Percentiles rank a stretch among this genome's conserved stretches.
phyloP scores from a whole-genome alignment of 2,797 vertebrate genomes.

The Carapus acus region DNA sequence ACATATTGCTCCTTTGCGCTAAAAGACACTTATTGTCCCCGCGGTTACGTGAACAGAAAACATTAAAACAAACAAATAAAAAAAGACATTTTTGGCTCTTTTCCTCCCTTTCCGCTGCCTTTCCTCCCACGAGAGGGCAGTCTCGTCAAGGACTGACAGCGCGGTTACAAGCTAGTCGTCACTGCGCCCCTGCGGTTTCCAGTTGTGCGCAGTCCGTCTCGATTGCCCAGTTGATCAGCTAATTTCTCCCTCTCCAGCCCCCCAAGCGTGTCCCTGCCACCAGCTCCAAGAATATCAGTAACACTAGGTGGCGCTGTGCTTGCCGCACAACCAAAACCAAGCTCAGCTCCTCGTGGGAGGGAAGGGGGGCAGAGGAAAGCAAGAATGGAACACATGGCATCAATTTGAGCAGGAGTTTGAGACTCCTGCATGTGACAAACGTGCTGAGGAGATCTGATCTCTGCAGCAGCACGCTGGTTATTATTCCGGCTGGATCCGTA shows the following conservation, averaged over 20 bases:
- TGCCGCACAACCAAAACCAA: no score
- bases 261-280: slow-evolving; percentile 20
- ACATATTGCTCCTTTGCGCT: no score
- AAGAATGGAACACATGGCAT: slow-evolving; percentile 61
- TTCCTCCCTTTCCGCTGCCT: slow-evolving; percentile 17
- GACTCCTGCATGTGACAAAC: slow-evolving; percentile 52
- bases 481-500: slow-evolving; percentile 26
- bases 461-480: slow-evolving; percentile 22
- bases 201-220: slow-evolving; percentile 29
- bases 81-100: slow-evolving; percentile 32
- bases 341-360: no score
- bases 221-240: slow-evolving; percentile 31
- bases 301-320: slow-evolving; percentile 47
- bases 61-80: slow-evolving; percentile 24
- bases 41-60: no score
- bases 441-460: slow-evolving; percentile 53
- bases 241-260: slow-evolving; percentile 38
- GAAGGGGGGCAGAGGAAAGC: slow-evolving; percentile 30
- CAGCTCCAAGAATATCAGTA: background rate
- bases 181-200: slow-evolving; percentile 52
- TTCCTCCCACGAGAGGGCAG: slow-evolving; percentile 48
- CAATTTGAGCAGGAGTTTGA: slow-evolving; percentile 57
- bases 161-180: slow-evolving; percentile 47
- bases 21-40: slow-evolving; percentile 62
- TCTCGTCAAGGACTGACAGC: slow-evolving; percentile 42